Percentiles rank a stretch among this genome's conserved stretches.
Evolutionary conservation across 1,140 invertebrate genomes (phyloP).

Genomic region (Drosophila teissieri): DNA sequence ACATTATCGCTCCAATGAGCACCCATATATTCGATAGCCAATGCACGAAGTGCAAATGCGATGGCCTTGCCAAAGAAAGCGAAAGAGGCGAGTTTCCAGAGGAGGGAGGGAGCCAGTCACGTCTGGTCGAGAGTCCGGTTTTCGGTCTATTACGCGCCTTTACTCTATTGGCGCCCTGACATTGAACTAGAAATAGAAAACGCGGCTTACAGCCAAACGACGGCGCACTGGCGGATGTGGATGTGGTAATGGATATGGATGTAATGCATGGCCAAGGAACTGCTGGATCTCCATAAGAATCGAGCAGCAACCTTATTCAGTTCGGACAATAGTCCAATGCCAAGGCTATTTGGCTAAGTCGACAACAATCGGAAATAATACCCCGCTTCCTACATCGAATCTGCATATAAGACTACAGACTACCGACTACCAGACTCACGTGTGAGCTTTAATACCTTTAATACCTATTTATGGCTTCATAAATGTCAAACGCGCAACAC

Average conservation of each 20-base stretch:
- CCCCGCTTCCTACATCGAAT: slow-evolving; percentile 28
- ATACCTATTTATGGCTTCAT: slow-evolving; percentile 35
- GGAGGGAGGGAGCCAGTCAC: slow-evolving; percentile 26
- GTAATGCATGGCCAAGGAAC: slow-evolving; percentile 26
- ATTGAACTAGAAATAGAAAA: slow-evolving; percentile 45
- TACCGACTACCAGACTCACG: slow-evolving; percentile 4
- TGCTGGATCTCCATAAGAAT: slow-evolving; percentile 14
- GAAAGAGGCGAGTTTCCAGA: slow-evolving; percentile 12
- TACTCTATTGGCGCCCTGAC: slow-evolving; percentile 26
- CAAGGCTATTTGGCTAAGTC: slow-evolving; percentile 30
- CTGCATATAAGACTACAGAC: slow-evolving; percentile 17
- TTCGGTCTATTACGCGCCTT: slow-evolving; percentile 10
- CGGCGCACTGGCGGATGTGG: slow-evolving; percentile 31
- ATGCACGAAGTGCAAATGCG: slow-evolving; percentile 4
- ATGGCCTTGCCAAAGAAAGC: slow-evolving; percentile 42
- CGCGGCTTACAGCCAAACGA: slow-evolving; percentile 13
- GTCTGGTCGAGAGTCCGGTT: slow-evolving; percentile 36
- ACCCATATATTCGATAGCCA: slow-evolving; percentile 1
- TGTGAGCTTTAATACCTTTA: slow-evolving; percentile 6
- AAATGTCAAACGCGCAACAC: slow-evolving; percentile 22
- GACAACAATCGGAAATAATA: slow-evolving; percentile 19
- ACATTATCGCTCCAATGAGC: slow-evolving; percentile 46
- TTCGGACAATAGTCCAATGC: slow-evolving; percentile 16
- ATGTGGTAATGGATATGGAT: neutral
- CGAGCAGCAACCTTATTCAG: neutral